Evolutionary conservation across 2,888 invertebrate species (phyloP).

Genomic region (Spialia ferax): DNA sequence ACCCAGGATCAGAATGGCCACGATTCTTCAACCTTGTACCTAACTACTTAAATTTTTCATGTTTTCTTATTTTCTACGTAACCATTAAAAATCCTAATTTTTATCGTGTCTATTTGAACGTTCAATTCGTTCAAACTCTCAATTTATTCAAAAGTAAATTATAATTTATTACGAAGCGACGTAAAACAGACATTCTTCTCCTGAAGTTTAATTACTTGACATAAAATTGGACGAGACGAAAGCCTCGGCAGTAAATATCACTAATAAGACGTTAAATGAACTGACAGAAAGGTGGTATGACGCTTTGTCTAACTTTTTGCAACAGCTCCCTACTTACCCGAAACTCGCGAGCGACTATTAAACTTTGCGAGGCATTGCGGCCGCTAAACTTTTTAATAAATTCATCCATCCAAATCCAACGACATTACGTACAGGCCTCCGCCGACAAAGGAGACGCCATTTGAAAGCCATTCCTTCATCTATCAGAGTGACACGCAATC

Average conservation of each 20-base stretch:
- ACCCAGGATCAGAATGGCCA: too few species aligned
- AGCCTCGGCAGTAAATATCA: constrained; percentile 28
- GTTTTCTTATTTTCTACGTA: not conserved
- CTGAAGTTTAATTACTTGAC: constrained; percentile 23
- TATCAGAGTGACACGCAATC: constrained; percentile 85
- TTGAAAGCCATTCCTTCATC: constrained; percentile 79
- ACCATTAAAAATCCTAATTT: not conserved
- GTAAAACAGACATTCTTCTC: constrained; percentile 12
- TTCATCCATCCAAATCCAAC: constrained; percentile 71
- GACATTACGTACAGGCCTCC: constrained; percentile 69
- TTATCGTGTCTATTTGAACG: not conserved
- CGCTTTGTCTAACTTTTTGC: constrained; percentile 63
- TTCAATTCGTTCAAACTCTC: not conserved
- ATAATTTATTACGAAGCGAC: constrained; percentile 2
- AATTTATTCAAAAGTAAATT: not conserved
- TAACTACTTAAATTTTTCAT: too few species aligned
- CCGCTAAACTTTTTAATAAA: constrained; percentile 80
- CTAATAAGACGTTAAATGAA: constrained; percentile 50
- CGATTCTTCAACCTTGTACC: too few species aligned
- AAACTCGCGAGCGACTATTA: constrained; percentile 70
- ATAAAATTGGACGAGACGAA: constrained; percentile 31
- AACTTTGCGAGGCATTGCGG: constrained; percentile 61
- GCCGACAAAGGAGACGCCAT: constrained; percentile 74
- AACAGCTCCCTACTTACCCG: constrained; percentile 58
- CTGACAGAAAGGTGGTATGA: constrained; percentile 54